A percentile compares a stretch with the other conserved stretches of the same genome.
These are phyloP conservation scores for Alloplasta piceator DNA, from an alignment of 2,888 invertebrate genomes.

Conservation along the genomic window DNA sequence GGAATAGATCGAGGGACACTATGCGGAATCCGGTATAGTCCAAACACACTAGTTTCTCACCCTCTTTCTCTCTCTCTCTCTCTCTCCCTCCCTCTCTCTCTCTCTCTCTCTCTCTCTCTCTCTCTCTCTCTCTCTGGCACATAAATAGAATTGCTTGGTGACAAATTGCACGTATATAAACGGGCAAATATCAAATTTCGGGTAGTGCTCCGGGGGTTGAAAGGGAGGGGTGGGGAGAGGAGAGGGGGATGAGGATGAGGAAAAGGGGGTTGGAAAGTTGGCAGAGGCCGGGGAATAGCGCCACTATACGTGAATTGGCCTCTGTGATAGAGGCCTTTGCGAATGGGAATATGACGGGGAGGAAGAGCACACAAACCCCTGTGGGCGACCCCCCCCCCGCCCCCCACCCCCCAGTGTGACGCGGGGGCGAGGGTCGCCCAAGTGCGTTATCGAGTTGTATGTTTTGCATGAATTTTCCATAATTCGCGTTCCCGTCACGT, in stretches of 20 bases:
- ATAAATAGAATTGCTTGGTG: slow-evolving; percentile 68
- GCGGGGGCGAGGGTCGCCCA: slow-evolving; percentile 36
- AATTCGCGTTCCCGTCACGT: slow-evolving; percentile 72
- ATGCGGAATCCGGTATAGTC: slow-evolving; percentile 12
- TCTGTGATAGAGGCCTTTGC: slow-evolving; percentile 19
- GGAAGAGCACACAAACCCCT: background rate
- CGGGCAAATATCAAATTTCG: slow-evolving; percentile 67
- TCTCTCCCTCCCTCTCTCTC: too few species aligned
- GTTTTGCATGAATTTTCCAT: slow-evolving; percentile 72
- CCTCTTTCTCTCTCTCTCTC: background rate
- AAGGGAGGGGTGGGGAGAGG: too few species aligned
- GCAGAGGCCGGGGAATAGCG: slow-evolving; percentile 2
- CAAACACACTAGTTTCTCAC: slow-evolving; percentile 5
- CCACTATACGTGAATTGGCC: slow-evolving; percentile 40
- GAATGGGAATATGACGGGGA: background rate
- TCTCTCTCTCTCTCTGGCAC: slow-evolving; percentile 26
- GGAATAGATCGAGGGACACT: slow-evolving; percentile 54
- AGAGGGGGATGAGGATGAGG: background rate
- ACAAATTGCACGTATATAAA: slow-evolving; percentile 69
- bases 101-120: background rate
- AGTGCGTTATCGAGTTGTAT: slow-evolving; percentile 71
- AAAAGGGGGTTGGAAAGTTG: background rate
- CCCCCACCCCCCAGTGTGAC: background rate
- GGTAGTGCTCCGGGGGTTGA: slow-evolving; percentile 43
- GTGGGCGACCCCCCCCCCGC: background rate